Conservation (phyloP, 2,888 invertebrate genomes). For the Dynastes hyllus region DNA sequence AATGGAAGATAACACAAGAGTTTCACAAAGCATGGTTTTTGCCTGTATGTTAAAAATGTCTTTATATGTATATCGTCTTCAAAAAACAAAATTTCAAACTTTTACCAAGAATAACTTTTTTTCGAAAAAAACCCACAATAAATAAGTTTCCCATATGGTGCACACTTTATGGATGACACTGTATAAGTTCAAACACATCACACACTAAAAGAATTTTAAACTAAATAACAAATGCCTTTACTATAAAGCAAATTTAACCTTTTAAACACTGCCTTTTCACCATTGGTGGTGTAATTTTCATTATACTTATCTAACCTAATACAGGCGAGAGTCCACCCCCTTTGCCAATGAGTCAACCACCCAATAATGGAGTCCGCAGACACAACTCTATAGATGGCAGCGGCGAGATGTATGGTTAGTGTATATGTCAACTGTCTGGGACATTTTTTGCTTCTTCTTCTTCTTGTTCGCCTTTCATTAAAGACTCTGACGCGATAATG, state of each 20-base stretch:
- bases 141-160: too few relatives aligned
- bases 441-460: conserved; percentile 29
- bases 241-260: background rate
- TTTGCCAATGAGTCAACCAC: conserved; percentile 75
- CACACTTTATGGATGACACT: too few relatives aligned
- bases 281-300: conserved; percentile 29
- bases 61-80: too few relatives aligned
- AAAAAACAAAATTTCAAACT: too few relatives aligned
- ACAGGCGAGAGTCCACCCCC: conserved; percentile 76
- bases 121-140: too few relatives aligned
- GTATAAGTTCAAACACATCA: too few relatives aligned
- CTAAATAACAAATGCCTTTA: conserved; percentile 8
- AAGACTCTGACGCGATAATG: background rate
- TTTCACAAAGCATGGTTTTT: too few relatives aligned
- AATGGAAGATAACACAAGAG: too few relatives aligned
- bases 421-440: conserved; percentile 51
- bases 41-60: too few relatives aligned
- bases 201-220: background rate
- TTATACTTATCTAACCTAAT: conserved; percentile 59
- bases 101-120: too few relatives aligned
- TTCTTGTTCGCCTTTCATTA: conserved; percentile 18
- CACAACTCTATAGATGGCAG: conserved; percentile 66
- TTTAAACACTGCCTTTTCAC: conserved; percentile 41
- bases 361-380: conserved; percentile 63
- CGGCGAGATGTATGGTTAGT: conserved; percentile 69